Percentiles rank a stretch among this genome's conserved stretches.
phyloP scores from a whole-genome alignment of 92 coral and sea anemone genomes.

The Phymanthus crucifer region DNA sequence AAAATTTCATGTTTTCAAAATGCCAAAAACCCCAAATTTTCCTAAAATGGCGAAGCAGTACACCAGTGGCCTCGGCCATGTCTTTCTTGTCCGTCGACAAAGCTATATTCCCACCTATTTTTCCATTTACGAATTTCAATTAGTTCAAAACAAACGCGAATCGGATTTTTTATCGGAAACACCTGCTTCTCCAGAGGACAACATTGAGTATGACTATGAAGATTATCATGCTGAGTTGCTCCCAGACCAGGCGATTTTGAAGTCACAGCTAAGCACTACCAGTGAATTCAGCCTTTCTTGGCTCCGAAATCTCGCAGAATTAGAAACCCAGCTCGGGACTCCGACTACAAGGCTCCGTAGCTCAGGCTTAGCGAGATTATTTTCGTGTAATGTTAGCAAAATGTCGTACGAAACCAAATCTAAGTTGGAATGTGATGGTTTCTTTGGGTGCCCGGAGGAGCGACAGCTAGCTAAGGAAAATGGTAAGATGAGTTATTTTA shows the following conservation, averaged over 20 bases:
- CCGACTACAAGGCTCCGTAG: slow-evolving; percentile 62
- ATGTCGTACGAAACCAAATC: slow-evolving; percentile 58
- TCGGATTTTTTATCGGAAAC: slow-evolving; percentile 39
- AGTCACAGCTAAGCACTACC: slow-evolving; percentile 5
- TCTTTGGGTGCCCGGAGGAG: slow-evolving; percentile 86
- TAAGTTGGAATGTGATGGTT: slow-evolving; percentile 77
- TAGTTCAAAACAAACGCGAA: slow-evolving; percentile 38
- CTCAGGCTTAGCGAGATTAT: slow-evolving; percentile 53
- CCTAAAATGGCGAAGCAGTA: neutral
- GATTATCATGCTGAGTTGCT: neutral
- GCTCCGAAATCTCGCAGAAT: slow-evolving; percentile 22
- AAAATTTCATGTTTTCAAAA: neutral
- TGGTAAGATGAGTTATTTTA: slow-evolving; percentile 34
- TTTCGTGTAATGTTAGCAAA: slow-evolving; percentile 75
- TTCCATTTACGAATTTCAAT: slow-evolving; percentile 64
- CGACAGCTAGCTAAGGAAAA: slow-evolving; percentile 34
- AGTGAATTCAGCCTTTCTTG: slow-evolving; percentile 15
- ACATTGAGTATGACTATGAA: slow-evolving; percentile 1
- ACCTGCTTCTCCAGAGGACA: slow-evolving; percentile 15
- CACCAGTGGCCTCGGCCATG: slow-evolving; percentile 43
- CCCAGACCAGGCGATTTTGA: slow-evolving; percentile 12
- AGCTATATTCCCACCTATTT: slow-evolving; percentile 68
- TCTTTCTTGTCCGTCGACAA: slow-evolving; percentile 60
- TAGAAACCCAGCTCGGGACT: slow-evolving; percentile 19
- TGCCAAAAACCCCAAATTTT: slow-evolving; percentile 2